Percentiles rank a stretch among this genome's conserved stretches.
Conservation (phyloP, 2,888 invertebrate genomes). For the Euphydryas editha region DNA sequence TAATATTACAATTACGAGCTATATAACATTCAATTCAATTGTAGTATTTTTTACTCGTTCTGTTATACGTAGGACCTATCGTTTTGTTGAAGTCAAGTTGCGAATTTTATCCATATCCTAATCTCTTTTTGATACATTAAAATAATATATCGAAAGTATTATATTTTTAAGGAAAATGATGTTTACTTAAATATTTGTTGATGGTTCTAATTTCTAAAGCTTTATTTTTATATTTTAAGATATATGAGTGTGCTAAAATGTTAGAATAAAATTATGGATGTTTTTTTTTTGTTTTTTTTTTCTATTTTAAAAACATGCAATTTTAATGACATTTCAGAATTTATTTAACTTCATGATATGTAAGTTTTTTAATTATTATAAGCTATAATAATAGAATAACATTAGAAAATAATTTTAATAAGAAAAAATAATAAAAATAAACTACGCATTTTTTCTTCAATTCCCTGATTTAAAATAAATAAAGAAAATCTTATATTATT, state of each 20-base stretch:
- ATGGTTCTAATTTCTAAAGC: conserved; percentile 16
- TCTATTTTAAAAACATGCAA: conserved; percentile 2
- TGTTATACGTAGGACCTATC: too few relatives aligned
- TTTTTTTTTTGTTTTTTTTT: too few relatives aligned
- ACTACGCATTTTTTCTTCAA: too few relatives aligned
- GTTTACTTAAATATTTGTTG: neutral
- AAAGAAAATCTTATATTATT: too few relatives aligned
- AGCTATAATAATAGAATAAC: too few relatives aligned
- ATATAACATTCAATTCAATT: too few relatives aligned
- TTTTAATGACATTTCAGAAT: neutral
- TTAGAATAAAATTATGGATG: conserved; percentile 13
- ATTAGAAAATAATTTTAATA: too few relatives aligned
- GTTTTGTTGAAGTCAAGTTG: neutral
- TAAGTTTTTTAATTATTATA: too few relatives aligned
- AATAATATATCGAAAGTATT: conserved; percentile 15
- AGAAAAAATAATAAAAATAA: too few relatives aligned
- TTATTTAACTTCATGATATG: neutral
- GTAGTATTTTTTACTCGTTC: too few relatives aligned
- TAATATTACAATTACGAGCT: too few relatives aligned
- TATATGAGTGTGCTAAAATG: conserved; percentile 15
- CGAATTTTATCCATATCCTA: conserved; percentile 16
- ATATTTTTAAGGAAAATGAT: conserved; percentile 16
- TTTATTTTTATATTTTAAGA: conserved; percentile 20
- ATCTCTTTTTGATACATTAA: conserved; percentile 20
- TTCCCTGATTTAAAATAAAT: too few relatives aligned